Percentiles rank a stretch among this genome's conserved stretches.
Conservation (phyloP, 1,140 invertebrate species). For the Leptinotarsa lineolata region DNA sequence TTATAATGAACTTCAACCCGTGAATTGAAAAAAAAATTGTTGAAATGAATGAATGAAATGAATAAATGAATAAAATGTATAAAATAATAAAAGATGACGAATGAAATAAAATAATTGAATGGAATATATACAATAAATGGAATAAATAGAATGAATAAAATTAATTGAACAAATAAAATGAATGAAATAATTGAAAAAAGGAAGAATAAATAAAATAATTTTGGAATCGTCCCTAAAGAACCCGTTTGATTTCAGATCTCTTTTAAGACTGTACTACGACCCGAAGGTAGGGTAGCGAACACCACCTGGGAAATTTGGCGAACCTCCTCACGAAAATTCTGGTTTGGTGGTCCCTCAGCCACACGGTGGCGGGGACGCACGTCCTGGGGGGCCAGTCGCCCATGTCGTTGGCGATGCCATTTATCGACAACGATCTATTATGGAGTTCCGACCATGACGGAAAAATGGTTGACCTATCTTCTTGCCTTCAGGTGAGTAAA, state of each 20-base stretch:
- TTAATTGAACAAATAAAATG: too few relatives aligned
- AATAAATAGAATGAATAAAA: too few relatives aligned
- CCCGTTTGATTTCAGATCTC: slow-evolving; percentile 27
- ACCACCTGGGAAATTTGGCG: neutral
- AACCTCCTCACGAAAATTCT: slow-evolving; percentile 1
- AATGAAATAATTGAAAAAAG: too few relatives aligned
- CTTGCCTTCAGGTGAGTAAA: slow-evolving; percentile 77
- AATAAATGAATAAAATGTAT: too few relatives aligned
- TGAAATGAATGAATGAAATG: too few relatives aligned
- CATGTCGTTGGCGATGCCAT: slow-evolving; percentile 82
- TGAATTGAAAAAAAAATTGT: too few relatives aligned
- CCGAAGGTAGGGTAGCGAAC: slow-evolving; percentile 13
- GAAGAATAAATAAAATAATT: too few relatives aligned
- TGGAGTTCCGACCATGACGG: slow-evolving; percentile 91
- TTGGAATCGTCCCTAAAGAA: too few relatives aligned
- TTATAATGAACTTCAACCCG: too few relatives aligned
- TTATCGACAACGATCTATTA: slow-evolving; percentile 89
- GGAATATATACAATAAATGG: too few relatives aligned
- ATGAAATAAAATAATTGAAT: too few relatives aligned
- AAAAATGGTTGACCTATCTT: slow-evolving; percentile 87
- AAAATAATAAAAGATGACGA: too few relatives aligned
- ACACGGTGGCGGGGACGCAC: slow-evolving; percentile 44
- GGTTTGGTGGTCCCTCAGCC: slow-evolving; percentile 14
- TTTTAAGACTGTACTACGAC: slow-evolving; percentile 32
- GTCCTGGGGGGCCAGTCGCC: slow-evolving; percentile 60